A percentile compares a stretch with the other conserved stretches of the same genome.
These are phyloP conservation scores for Bombus pyrosoma DNA, from an alignment of 1,140 invertebrate genomes.

Conservation along the genomic window DNA sequence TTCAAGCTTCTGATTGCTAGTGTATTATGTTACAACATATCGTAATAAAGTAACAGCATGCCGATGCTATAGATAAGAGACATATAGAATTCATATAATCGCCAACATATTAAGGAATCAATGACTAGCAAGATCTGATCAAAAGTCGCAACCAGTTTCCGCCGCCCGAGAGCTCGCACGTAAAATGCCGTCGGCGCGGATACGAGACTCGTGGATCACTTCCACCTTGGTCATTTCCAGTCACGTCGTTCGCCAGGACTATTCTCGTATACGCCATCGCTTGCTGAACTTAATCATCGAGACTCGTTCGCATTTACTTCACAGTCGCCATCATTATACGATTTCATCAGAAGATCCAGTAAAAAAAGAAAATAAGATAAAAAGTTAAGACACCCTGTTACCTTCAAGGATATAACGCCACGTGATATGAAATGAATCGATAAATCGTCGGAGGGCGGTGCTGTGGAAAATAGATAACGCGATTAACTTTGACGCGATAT, in stretches of 20 bases:
- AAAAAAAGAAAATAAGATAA: neutral
- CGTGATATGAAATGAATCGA: neutral
- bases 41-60: no score
- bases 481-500: neutral
- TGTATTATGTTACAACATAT: no score
- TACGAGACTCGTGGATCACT: neutral
- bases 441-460: neutral
- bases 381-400: neutral
- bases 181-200: neutral
- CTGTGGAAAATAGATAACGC: neutral
- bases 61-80: neutral
- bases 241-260: neutral
- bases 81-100: neutral
- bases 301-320: neutral
- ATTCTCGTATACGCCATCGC: neutral
- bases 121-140: neutral
- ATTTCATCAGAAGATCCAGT: neutral
- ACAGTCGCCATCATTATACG: neutral
- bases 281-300: neutral
- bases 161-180: neutral
- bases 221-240: neutral
- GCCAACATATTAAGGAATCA: neutral
- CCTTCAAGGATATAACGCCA: neutral
- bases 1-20: no score
- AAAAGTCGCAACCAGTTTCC: slow-evolving; percentile 2